Percentiles rank a stretch among this genome's conserved stretches.
phyloP scores from a whole-genome alignment of 1,140 invertebrate genomes.

The Drosophila tsacasi region DNA sequence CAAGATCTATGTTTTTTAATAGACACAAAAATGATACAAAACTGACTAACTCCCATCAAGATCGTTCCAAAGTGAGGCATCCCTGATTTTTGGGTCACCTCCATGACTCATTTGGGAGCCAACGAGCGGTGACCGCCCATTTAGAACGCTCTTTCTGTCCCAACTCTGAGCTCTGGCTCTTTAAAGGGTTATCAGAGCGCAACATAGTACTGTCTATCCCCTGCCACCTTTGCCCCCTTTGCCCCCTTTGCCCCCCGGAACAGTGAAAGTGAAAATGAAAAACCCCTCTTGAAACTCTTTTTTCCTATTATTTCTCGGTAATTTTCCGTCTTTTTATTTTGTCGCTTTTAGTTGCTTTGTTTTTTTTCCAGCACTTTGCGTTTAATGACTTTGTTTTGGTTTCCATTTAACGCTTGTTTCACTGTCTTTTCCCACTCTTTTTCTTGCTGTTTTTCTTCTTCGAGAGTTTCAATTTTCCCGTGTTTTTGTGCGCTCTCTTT shows the following conservation, averaged over 20 bases:
- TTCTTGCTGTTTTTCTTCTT: not conserved
- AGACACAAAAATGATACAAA: not conserved
- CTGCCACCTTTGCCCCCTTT: conserved; percentile 13
- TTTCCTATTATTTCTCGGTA: conserved; percentile 53
- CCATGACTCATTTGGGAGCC: conserved; percentile 36
- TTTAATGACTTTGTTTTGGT: conserved; percentile 66
- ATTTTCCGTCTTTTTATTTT: conserved; percentile 65
- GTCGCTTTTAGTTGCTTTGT: conserved; percentile 15
- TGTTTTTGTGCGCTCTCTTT: conserved; percentile 17
- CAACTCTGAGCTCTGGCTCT: not conserved
- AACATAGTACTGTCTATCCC: not conserved
- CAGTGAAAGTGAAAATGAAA: conserved; percentile 76
- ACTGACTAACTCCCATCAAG: not conserved
- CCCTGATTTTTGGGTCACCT: conserved; percentile 15
- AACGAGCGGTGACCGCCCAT: conserved; percentile 25
- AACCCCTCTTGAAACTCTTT: conserved; percentile 22
- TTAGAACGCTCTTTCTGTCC: conserved; percentile 26
- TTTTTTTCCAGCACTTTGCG: conserved; percentile 12
- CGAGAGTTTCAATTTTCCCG: conserved; percentile 33
- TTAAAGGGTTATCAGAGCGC: conserved; percentile 42
- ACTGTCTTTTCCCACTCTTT: conserved; percentile 9
- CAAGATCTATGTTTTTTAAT: not conserved
- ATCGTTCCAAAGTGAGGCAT: not conserved
- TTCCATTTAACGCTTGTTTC: conserved; percentile 61
- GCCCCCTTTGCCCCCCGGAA: not conserved